phyloP scores from a whole-genome alignment of 2,888 invertebrate species.

The Metacarcinus magister region DNA sequence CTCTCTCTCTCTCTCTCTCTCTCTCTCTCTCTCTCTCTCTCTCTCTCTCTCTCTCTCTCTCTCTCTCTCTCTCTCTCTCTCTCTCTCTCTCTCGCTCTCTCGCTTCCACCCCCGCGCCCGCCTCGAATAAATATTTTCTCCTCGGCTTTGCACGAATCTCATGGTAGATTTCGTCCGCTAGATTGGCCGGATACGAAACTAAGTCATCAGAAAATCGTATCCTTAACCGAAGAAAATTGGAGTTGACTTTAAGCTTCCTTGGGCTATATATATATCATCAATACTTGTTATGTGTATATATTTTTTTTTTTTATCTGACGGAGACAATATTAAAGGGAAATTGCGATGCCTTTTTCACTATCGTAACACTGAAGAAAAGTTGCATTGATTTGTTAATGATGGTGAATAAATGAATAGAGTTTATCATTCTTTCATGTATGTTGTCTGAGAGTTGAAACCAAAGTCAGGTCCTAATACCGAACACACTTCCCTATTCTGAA shows the following conservation, averaged over 20 bases:
- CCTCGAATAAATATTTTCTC: constrained; percentile 26
- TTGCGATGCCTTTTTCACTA: not conserved
- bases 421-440: not conserved
- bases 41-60: too few species aligned
- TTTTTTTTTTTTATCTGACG: not conserved
- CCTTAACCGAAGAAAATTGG: not conserved
- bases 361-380: not conserved
- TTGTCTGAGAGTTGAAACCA: not conserved
- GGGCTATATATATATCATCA: not conserved
- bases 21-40: too few species aligned
- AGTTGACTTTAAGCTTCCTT: not conserved
- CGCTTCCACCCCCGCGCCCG: not conserved
- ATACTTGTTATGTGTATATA: not conserved
- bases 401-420: not conserved
- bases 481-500: not conserved
- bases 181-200: constrained; percentile 41
- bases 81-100: not conserved
- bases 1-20: not conserved
- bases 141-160: constrained; percentile 5
- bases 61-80: too few species aligned
- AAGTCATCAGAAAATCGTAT: constrained; percentile 36
- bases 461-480: not conserved
- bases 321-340: not conserved
- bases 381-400: not conserved
- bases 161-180: not conserved